These are phyloP conservation scores for Falco naumanni DNA, from an alignment of 2,797 vertebrate species.

Conservation along the genomic window DNA sequence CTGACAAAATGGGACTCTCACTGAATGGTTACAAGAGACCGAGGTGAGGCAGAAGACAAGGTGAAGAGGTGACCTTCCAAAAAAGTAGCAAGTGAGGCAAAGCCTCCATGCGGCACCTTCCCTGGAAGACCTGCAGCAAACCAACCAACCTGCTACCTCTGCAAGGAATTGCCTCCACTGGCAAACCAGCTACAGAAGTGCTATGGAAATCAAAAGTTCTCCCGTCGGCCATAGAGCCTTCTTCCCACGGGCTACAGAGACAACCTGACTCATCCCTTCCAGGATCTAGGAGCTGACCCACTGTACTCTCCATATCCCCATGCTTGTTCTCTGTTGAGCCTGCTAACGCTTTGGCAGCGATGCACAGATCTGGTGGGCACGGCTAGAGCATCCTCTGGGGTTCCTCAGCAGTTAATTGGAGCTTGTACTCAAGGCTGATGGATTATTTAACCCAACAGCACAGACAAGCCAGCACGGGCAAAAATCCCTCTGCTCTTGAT, in stretches of 20 bases:
- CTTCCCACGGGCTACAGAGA: not conserved
- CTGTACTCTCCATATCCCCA: not conserved
- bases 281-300: not conserved
- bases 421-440: not conserved
- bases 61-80: not conserved
- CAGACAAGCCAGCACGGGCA: not conserved
- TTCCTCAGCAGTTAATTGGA: not conserved
- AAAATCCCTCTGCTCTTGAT: not conserved
- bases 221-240: accelerated
- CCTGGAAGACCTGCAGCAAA: not conserved
- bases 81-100: not conserved
- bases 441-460: not conserved
- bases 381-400: not conserved
- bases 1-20: not conserved
- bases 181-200: not conserved
- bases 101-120: not conserved
- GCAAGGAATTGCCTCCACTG: not conserved
- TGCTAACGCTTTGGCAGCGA: not conserved
- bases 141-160: not conserved
- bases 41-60: not conserved
- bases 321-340: not conserved
- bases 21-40: not conserved
- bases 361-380: not conserved
- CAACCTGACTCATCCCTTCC: not conserved
- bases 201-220: not conserved